A percentile compares a stretch with the other conserved stretches of the same genome.
Conservation (phyloP, 2,113 vertebrate species). For the Gnathonemus echidnorhynchus region DNA sequence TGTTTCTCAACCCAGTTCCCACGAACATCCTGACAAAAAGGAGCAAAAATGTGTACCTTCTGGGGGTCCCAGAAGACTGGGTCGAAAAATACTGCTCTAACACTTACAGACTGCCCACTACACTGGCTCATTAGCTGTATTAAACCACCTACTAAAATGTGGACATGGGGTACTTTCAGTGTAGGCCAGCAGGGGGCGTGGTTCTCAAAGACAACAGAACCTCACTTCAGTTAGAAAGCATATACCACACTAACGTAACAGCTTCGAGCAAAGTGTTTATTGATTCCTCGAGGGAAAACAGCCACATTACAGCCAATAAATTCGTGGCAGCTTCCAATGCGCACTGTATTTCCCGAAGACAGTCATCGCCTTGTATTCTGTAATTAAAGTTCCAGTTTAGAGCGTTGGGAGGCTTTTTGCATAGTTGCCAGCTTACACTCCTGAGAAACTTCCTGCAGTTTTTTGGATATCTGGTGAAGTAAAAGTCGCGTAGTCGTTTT, state of each 20-base stretch:
- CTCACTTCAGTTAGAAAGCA: neutral
- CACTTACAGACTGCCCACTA: neutral
- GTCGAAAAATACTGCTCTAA: neutral
- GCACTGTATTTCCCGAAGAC: slow-evolving; percentile 19
- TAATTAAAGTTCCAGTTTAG: slow-evolving; percentile 24
- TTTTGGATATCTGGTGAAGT: neutral
- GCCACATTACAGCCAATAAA: neutral
- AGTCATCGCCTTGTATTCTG: slow-evolving; percentile 37
- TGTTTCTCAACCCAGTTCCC: neutral
- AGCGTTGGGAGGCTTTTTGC: neutral
- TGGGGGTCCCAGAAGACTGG: neutral
- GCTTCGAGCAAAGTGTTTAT: neutral
- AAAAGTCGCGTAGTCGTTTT: neutral
- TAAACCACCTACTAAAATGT: neutral
- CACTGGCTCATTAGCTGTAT: neutral
- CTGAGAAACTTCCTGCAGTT: neutral
- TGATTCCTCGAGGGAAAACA: neutral
- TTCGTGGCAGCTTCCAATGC: neutral
- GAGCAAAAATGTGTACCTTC: neutral
- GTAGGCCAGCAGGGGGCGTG: neutral
- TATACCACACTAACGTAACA: neutral
- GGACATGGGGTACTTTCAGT: neutral
- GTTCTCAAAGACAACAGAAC: neutral
- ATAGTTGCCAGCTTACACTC: neutral
- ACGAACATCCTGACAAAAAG: neutral